Conservation (phyloP, 2,113 vertebrate genomes). For the Scortum barcoo region DNA sequence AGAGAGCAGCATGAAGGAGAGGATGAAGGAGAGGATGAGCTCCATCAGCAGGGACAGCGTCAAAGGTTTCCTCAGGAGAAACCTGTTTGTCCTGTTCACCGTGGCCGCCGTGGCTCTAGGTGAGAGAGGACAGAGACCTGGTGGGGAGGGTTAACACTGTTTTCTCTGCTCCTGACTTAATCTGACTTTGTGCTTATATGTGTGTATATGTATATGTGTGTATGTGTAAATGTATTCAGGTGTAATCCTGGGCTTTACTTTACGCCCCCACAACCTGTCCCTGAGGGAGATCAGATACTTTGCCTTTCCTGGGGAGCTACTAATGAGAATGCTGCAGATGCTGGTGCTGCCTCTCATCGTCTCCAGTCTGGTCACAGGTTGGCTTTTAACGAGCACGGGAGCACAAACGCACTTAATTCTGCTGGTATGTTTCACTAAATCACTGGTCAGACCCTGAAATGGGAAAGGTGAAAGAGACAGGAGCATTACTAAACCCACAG, state of each 20-base stretch:
- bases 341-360: constrained; percentile 95
- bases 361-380: constrained; percentile 97
- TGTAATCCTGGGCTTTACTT: constrained; percentile 89
- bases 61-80: constrained; percentile 86
- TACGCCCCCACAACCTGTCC: constrained; percentile 90
- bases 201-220: no score
- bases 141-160: not conserved
- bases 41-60: constrained; percentile 81
- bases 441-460: not conserved
- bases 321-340: constrained; percentile 99
- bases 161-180: not conserved
- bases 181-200: not conserved
- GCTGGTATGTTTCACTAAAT: not conserved
- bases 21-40: constrained; percentile 85
- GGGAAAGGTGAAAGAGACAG: not conserved
- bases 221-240: constrained; percentile 83
- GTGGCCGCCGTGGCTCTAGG: constrained; percentile 89
- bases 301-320: constrained; percentile 94
- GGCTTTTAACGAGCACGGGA: constrained; percentile 12
- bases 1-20: constrained; percentile 81
- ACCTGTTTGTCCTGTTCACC: constrained; percentile 93
- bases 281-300: constrained; percentile 95
- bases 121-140: constrained; percentile 63
- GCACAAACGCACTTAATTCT: not conserved
- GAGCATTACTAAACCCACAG: not conserved